Evolutionary conservation across 2,888 invertebrate species (phyloP), one percentile per base, ranked within the genome.

Genomic region (Trisateles emortualis): DNA sequence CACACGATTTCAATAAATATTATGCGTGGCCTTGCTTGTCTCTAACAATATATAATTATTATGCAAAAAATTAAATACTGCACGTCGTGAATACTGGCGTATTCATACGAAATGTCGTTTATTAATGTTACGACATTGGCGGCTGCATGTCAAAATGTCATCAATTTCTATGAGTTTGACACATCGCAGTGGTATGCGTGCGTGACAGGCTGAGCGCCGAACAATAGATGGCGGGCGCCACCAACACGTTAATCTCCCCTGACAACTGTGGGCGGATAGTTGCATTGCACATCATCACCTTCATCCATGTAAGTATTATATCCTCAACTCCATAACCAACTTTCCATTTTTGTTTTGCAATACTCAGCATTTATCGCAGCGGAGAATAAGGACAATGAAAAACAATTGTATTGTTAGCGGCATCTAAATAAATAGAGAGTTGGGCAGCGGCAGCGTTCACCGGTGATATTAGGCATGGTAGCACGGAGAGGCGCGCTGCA

Each of bases 361-460:
- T 72, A 64, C 69, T 41, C 67, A 63, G 70, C 77, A 79, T 83
- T 79, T 83, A 87, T 84, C 76, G 76, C 76, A 74, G 68, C 73
- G 72, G 71, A 69, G 68, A 86, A 86, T 86, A 88, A 86, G 84
- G 83, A 88, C 84, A 83, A 86, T 81, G 76, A 81, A 84, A 84
- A 86, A 82, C 81, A 85, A 84, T 83, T 74, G 84, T 76, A 86
- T 86, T 87, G 84, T 87, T 83, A 82, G 78, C 79, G 65, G 76
- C 75, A 84, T 83, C 84, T 84, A 86, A 87, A 87, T 86, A 88
- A 91, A 90, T 90, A 91, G 90, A 92, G 90, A 91, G 91, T 81
- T 76, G 74, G 60, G 63, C n/a, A n/a, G n/a, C n/a, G n/a, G 68
- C 64, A 73, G 68, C 72, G 72, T 72, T 72, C 62, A 49, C 50